These are phyloP conservation scores for Capitulum mitella DNA, from an alignment of 2,888 invertebrate genomes.

Conservation along the genomic window DNA sequence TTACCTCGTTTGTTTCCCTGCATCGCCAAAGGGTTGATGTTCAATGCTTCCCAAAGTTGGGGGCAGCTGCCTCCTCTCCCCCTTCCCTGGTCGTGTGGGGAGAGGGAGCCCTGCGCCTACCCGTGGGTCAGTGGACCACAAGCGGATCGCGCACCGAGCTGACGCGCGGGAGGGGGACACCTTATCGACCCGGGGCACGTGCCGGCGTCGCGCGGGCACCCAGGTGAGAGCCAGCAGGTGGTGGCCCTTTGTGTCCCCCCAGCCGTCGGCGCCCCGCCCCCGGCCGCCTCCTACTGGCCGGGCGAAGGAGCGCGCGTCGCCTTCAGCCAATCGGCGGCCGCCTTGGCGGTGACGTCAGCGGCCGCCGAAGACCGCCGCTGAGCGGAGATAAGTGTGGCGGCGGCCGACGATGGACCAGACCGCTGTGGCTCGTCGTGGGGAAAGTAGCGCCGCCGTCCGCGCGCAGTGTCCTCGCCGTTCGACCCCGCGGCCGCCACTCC, in stretches of 20 bases:
- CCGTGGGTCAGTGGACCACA: too few species aligned
- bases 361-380: slow-evolving; percentile 34
- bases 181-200: not conserved
- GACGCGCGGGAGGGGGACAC: not conserved
- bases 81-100: too few species aligned
- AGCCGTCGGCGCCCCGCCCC: slow-evolving; percentile 3
- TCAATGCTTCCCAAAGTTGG: too few species aligned
- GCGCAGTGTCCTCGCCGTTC: too few species aligned
- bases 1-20: too few species aligned
- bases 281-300: not conserved
- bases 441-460: too few species aligned
- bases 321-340: slow-evolving; percentile 16
- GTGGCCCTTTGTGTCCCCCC: too few species aligned
- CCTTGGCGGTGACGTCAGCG: slow-evolving; percentile 32
- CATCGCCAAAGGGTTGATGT: too few species aligned
- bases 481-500: not conserved
- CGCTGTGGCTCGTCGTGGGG: slow-evolving; percentile 46
- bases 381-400: slow-evolving; percentile 36
- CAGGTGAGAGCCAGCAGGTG: not conserved
- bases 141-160: too few species aligned
- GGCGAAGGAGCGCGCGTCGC: not conserved
- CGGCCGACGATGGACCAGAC: slow-evolving; percentile 40
- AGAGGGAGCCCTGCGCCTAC: too few species aligned
- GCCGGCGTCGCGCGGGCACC: not conserved
- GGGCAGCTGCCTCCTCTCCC: too few species aligned